Evolutionary conservation across 2,113 vertebrate species (phyloP).

Genomic region (Aythya baeri): DNA sequence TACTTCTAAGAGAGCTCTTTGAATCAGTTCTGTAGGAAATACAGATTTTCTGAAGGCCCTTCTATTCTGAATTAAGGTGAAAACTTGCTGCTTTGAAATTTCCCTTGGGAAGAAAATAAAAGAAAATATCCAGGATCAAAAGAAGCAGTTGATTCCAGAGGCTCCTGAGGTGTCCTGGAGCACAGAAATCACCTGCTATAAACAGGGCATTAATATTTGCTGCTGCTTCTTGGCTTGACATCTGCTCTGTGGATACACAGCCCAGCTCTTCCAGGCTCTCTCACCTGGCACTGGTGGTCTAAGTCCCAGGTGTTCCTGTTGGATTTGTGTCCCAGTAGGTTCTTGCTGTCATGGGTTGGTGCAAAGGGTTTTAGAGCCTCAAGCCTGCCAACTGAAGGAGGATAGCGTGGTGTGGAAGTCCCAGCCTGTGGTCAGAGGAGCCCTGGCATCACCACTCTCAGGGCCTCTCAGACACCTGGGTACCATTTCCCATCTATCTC

Average conservation of each 20-base stretch:
- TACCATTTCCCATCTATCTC: background rate
- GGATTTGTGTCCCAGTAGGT: fast-evolving
- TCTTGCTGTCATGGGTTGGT: background rate
- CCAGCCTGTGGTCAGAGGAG: background rate
- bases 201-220: fast-evolving
- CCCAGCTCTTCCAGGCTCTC: background rate
- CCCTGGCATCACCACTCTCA: fast-evolving
- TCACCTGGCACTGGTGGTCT: background rate
- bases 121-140: background rate
- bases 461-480: background rate
- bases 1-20: background rate
- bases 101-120: background rate
- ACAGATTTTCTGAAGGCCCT: background rate
- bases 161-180: background rate
- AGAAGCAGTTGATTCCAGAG: background rate
- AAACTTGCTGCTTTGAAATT: background rate
- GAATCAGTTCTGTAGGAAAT: background rate
- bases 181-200: background rate
- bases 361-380: background rate
- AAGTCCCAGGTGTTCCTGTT: background rate
- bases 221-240: background rate
- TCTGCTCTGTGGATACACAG: background rate
- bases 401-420: background rate
- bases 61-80: background rate
- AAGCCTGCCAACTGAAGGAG: background rate